Evolutionary conservation across 2,888 invertebrate genomes (phyloP).

Genomic region (Matsumyia berberina): DNA sequence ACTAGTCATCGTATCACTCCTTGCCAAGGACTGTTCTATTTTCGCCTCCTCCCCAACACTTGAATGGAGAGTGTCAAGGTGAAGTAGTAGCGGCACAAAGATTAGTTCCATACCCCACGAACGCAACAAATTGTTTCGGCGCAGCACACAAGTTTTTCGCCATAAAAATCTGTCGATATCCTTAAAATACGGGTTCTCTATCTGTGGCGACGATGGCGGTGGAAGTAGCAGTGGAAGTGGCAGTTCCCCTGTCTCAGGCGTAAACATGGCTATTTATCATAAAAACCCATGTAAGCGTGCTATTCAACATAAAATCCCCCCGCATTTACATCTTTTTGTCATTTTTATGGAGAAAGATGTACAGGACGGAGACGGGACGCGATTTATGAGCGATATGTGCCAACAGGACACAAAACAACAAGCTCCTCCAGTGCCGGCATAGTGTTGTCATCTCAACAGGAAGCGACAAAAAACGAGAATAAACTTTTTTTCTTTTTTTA

Average conservation of each 20-base stretch:
- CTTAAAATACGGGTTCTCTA: slow-evolving; percentile 9
- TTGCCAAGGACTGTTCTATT: slow-evolving; percentile 14
- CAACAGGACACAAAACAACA: slow-evolving; percentile 30
- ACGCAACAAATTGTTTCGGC: slow-evolving; percentile 37
- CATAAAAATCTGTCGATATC: slow-evolving; percentile 45
- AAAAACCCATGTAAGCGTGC: slow-evolving; percentile 38
- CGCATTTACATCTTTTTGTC: slow-evolving; percentile 48
- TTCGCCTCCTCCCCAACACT: not conserved
- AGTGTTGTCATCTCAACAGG: slow-evolving; percentile 32
- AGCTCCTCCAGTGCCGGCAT: not conserved
- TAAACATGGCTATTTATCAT: slow-evolving; percentile 56
- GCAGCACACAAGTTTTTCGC: slow-evolving; percentile 6
- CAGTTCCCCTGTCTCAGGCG: slow-evolving; percentile 2
- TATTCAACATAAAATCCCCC: slow-evolving; percentile 38
- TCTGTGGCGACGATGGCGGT: too few relatives aligned
- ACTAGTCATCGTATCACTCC: slow-evolving; percentile 17
- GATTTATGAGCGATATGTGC: slow-evolving; percentile 53
- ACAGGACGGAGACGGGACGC: not conserved
- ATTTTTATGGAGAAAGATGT: not conserved
- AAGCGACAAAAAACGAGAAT: slow-evolving; percentile 39
- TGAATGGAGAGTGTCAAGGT: slow-evolving; percentile 52
- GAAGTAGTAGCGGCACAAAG: slow-evolving; percentile 24
- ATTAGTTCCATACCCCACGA: slow-evolving; percentile 5
- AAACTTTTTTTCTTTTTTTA: slow-evolving; percentile 41
- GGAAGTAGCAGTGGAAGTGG: not conserved